phyloP scores from a whole-genome alignment of 2,797 vertebrate genomes.

The Halcyon badia region DNA sequence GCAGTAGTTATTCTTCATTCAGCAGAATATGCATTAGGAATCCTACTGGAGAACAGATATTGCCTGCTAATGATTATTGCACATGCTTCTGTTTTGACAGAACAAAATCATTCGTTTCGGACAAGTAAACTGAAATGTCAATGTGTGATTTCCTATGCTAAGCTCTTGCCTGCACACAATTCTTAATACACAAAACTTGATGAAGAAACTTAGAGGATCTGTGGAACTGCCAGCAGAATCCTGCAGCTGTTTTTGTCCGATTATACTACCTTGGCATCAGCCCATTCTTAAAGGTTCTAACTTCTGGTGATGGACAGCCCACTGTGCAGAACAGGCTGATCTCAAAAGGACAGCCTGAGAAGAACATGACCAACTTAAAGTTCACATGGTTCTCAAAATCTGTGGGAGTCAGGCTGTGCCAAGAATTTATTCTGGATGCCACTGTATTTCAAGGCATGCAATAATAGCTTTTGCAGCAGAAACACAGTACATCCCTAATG shows the following conservation, averaged over 20 bases:
- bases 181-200: not conserved
- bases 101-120: not conserved
- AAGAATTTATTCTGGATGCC: not conserved
- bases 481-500: not conserved
- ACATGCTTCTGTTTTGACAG: not conserved
- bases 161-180: not conserved
- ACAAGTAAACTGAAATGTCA: not conserved
- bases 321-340: not conserved
- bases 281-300: not conserved
- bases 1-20: not conserved
- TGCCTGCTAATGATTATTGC: slow-evolving; percentile 31
- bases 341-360: not conserved
- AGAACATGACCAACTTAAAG: not conserved
- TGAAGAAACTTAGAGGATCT: not conserved
- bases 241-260: not conserved
- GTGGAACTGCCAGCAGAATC: not conserved
- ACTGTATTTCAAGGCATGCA: not conserved
- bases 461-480: slow-evolving; percentile 1
- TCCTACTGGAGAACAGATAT: not conserved
- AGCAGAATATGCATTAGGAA: not conserved
- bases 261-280: not conserved
- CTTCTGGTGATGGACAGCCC: not conserved
- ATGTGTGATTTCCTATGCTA: not conserved
- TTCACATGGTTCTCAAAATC: not conserved
- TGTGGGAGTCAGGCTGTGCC: not conserved